Conservation (phyloP, 2,888 invertebrate genomes). For the Hirtodrosophila alboralis region DNA sequence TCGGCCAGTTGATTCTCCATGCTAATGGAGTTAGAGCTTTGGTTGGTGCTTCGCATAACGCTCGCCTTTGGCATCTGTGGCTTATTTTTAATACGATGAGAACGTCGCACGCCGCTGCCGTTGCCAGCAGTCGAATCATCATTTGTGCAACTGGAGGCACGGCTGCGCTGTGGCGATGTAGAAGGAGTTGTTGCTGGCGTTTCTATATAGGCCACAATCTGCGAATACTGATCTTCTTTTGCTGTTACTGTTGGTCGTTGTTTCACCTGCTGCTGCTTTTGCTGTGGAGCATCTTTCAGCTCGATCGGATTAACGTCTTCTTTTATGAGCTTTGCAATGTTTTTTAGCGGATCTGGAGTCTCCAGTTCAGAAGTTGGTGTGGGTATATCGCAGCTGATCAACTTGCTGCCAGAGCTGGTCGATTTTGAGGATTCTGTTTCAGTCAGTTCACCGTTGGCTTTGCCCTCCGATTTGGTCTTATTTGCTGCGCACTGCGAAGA, state of each 20-base stretch:
- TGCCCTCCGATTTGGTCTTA: conserved; percentile 1
- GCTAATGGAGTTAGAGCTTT: conserved; percentile 78
- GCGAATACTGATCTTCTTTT: conserved; percentile 35
- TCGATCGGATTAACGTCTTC: conserved; percentile 77
- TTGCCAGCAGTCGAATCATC: background rate
- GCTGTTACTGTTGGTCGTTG: background rate
- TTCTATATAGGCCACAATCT: conserved; percentile 51
- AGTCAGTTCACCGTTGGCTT: conserved; percentile 6
- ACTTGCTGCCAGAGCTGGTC: conserved; percentile 12
- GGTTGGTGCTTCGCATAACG: conserved; percentile 87
- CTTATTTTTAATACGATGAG: conserved; percentile 90
- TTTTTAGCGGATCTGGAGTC: conserved; percentile 71
- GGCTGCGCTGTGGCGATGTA: conserved; percentile 52
- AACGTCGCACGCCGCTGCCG: conserved; percentile 87
- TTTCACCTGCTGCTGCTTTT: conserved; percentile 18
- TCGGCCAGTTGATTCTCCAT: conserved; percentile 78
- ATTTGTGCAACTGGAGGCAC: too few species aligned
- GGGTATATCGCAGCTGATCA: conserved; percentile 9
- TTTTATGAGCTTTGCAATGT: conserved; percentile 79
- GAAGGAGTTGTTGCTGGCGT: conserved; percentile 49
- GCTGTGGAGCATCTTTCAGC: conserved; percentile 57
- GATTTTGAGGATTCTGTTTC: conserved; percentile 52
- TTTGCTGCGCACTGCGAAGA: background rate
- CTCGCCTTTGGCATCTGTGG: conserved; percentile 83
- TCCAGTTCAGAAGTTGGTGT: conserved; percentile 55